Conservation (phyloP, 2,797 vertebrate species). For the Lutjanus argentimaculatus region DNA sequence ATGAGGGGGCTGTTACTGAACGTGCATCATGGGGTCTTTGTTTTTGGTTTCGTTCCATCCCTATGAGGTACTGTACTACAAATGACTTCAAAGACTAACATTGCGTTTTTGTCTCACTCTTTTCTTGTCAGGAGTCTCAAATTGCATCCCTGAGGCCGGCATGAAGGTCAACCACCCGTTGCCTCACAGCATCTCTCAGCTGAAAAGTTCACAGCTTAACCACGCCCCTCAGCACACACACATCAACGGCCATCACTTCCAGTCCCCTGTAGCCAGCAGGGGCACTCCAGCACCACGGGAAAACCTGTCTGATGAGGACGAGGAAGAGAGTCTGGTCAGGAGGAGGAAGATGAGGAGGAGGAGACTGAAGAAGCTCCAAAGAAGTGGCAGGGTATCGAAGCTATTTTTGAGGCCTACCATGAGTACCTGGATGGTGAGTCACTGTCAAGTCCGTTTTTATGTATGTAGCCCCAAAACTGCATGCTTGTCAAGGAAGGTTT, state of each 20-base stretch:
- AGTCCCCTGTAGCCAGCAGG: slow-evolving; percentile 59
- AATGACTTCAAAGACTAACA: slow-evolving; percentile 19
- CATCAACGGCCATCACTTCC: slow-evolving; percentile 86
- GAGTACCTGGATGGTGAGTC: slow-evolving; percentile 91
- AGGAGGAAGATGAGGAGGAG: slow-evolving; percentile 81
- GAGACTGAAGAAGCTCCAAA: slow-evolving; percentile 84
- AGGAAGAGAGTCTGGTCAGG: slow-evolving; percentile 72
- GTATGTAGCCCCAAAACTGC: neutral
- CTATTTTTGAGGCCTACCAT: slow-evolving; percentile 93
- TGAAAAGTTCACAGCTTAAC: slow-evolving; percentile 76
- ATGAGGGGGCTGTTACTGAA: too few relatives aligned
- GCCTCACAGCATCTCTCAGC: slow-evolving; percentile 88
- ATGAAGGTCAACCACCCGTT: slow-evolving; percentile 83
- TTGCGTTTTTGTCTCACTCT: slow-evolving; percentile 8
- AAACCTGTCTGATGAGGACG: slow-evolving; percentile 74
- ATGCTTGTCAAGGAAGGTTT: neutral
- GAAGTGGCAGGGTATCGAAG: slow-evolving; percentile 94
- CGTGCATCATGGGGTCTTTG: too few relatives aligned
- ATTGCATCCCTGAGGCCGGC: slow-evolving; percentile 54
- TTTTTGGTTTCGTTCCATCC: neutral
- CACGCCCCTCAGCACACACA: slow-evolving; percentile 64
- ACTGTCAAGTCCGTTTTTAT: neutral
- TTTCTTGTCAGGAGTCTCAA: slow-evolving; percentile 68
- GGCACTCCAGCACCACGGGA: slow-evolving; percentile 51
- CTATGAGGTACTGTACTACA: neutral